Percentiles rank a stretch among this genome's conserved stretches.
Evolutionary conservation across 2,113 vertebrate species (phyloP).

Genomic region (Petrocephalus microphthalmus): DNA sequence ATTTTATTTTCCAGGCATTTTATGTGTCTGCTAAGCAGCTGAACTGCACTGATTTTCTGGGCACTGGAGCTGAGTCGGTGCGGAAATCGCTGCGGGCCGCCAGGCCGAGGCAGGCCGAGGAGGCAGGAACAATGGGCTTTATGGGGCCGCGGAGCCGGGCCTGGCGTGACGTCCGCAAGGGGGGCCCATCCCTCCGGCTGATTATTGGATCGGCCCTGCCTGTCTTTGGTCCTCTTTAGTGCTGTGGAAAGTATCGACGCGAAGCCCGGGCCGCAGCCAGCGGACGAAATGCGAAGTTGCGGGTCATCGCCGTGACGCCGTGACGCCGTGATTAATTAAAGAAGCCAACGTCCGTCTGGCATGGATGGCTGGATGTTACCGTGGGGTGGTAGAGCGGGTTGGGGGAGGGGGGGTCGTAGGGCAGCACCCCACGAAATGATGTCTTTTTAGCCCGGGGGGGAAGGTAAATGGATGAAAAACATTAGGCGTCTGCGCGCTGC

Average conservation of each 20-base stretch:
- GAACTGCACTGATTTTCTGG: neutral
- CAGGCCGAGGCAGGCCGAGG: slow-evolving; percentile 5
- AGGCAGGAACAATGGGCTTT: slow-evolving; percentile 38
- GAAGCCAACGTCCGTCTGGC: slow-evolving; percentile 74
- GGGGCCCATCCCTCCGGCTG: slow-evolving; percentile 31
- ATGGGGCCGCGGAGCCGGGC: slow-evolving; percentile 20
- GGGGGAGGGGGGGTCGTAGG: slow-evolving; percentile 36
- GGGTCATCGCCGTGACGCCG: slow-evolving; percentile 63
- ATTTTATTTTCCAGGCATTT: neutral
- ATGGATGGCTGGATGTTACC: slow-evolving; percentile 59
- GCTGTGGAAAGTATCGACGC: slow-evolving; percentile 65
- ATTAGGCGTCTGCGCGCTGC: slow-evolving; percentile 68
- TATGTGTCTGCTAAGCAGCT: neutral
- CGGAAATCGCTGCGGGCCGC: neutral
- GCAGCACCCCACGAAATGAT: slow-evolving; percentile 42
- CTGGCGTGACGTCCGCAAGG: slow-evolving; percentile 22
- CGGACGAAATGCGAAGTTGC: slow-evolving; percentile 72
- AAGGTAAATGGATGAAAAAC: slow-evolving; percentile 60
- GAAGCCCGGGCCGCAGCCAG: slow-evolving; percentile 45
- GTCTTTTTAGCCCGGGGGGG: slow-evolving; percentile 13
- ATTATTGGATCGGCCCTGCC: slow-evolving; percentile 59
- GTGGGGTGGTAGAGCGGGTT: slow-evolving; percentile 39
- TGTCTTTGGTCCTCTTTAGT: slow-evolving; percentile 59
- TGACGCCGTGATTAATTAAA: slow-evolving; percentile 79
- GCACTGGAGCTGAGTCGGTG: neutral